phyloP scores from a whole-genome alignment of 2,888 invertebrate species.

The Thera obeliscata region DNA sequence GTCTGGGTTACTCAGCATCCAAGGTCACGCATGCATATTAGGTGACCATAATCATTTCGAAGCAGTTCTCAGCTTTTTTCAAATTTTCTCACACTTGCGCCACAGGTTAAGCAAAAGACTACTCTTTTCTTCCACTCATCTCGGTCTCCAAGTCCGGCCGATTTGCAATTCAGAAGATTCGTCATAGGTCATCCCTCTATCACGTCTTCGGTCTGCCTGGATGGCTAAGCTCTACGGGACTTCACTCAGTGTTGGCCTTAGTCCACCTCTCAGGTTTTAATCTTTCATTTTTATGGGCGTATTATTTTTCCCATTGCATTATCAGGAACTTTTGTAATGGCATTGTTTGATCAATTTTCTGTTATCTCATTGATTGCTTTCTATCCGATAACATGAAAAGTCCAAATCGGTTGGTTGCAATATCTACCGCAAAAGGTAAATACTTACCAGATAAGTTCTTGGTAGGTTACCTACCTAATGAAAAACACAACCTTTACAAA shows the following conservation, averaged over 20 bases:
- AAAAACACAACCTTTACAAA: slow-evolving; percentile 54
- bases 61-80: neutral
- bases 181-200: neutral
- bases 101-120: too few species aligned
- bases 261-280: neutral
- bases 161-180: neutral
- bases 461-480: slow-evolving; percentile 21
- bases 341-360: slow-evolving; percentile 9
- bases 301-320: slow-evolving; percentile 5
- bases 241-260: neutral
- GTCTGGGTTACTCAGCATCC: neutral
- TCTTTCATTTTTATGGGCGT: neutral
- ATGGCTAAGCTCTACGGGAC: too few species aligned
- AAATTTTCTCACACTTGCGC: neutral
- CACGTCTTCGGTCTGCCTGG: neutral
- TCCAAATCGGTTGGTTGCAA: slow-evolving; percentile 11
- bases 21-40: neutral
- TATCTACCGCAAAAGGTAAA: slow-evolving; percentile 1
- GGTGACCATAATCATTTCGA: neutral
- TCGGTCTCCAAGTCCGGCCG: neutral
- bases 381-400: slow-evolving; percentile 6
- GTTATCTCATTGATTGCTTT: slow-evolving; percentile 7
- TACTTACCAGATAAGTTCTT: neutral
- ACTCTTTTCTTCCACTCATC: neutral
- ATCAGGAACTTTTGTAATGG: neutral